Evolutionary conservation across 2,888 invertebrate genomes (phyloP), one percentile per base, ranked within the genome.

Genomic region (Ophion obscuratus): DNA sequence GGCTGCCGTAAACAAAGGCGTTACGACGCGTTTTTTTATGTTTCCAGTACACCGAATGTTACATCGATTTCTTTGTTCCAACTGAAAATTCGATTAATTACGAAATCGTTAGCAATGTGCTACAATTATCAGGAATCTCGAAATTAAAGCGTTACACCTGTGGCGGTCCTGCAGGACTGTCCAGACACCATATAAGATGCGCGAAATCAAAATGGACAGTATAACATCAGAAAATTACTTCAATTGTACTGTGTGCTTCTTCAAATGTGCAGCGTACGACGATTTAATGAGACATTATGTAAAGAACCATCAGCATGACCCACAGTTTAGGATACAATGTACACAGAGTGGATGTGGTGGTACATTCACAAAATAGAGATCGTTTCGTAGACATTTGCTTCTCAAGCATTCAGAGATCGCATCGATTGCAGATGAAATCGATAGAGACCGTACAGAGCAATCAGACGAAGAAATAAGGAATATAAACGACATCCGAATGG

Each of bases 281-380:
- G 20, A 6, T 27, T 27, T 47, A 27, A 11, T 67, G 53, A 66
- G 2, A 11, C 77, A 77, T 77, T 64, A 31, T 24, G 77, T 47
- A 17, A 44, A 27, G 6, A 24, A 77, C 47, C 66, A 77, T 17
- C 47, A 24, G n/a, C 20, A 66, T 36, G 77, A 66, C 36, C 44
- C 62, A 27, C 44, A 66, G 20, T 66, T 66, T 53, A 44, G 20
- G n/a, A 47, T 77, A 2, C 62, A 64, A 27, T 77, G 66, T 47
- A 66, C 4, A n/a, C 17, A 77, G 14, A n/a, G 20, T 17, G 77
- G 64, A 14, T 77, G 77, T 64, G 77, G 77, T 44, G 62, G 24
- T 31, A 66, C 77, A n/a, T 76, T 64, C 17, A 31, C 7, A 36
- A 76, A 64, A 17, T 76, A 64, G 76, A 64, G n/a, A 76, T 76